Conservation (phyloP, 53 echinoderm and acorn worm species). For the Mesocentrotus franciscanus region DNA sequence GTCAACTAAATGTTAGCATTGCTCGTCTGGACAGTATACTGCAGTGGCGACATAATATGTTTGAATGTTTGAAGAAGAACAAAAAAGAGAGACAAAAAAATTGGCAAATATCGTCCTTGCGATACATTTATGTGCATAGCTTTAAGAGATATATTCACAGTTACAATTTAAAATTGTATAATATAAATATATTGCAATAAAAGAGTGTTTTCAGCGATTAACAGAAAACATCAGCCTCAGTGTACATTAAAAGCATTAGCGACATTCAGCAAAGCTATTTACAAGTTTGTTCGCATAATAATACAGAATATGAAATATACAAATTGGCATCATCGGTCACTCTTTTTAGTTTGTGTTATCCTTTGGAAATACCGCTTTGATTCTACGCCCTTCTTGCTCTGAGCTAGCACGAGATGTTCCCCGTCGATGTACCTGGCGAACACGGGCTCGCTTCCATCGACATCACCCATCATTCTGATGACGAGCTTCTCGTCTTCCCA, state of each 20-base stretch:
- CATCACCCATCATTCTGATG: slow-evolving; percentile 71
- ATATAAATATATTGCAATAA: neutral
- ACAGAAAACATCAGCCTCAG: neutral
- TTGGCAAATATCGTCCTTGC: neutral
- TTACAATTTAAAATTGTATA: neutral
- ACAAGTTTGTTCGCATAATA: neutral
- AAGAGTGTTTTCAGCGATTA: neutral
- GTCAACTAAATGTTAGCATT: too few relatives aligned
- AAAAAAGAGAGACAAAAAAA: neutral
- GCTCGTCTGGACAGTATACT: too few relatives aligned
- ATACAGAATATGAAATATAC: neutral
- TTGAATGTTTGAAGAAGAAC: too few relatives aligned
- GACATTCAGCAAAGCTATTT: neutral
- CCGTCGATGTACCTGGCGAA: slow-evolving; percentile 82
- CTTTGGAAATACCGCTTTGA: slow-evolving; percentile 82
- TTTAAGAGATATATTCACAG: neutral
- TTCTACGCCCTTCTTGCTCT: slow-evolving; percentile 67
- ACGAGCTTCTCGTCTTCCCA: slow-evolving; percentile 78
- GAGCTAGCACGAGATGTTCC: slow-evolving; percentile 80
- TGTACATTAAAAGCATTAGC: neutral
- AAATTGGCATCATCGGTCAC: neutral
- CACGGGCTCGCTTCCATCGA: slow-evolving; percentile 66
- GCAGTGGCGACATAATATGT: too few relatives aligned
- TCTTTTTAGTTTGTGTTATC: neutral
- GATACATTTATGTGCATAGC: neutral